Base-by-base conservation (phyloP, 1,140 invertebrate species). In the Polyergus mexicanus region DNA sequence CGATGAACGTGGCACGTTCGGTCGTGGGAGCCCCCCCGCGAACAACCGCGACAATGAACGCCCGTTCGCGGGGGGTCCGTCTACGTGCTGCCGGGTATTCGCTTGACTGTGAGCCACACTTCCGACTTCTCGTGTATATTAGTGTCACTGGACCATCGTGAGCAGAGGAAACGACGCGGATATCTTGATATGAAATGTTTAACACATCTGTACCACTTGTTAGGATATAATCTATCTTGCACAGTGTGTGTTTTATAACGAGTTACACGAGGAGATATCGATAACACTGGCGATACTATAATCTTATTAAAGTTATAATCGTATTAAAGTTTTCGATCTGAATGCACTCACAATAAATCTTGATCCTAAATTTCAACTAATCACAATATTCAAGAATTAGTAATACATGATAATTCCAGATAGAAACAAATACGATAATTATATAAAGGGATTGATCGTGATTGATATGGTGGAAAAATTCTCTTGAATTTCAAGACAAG, bases 1-100 rank as follows among this genome's bases (percentile, higher is more conserved):
- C 86, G 85, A 86, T 78, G 38, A 65, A 38, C 44, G 58, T 71
- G 60, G 51, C 63, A 56, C 51, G 78, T 88, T 76, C 10, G 74
- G 88, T 75, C 68, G 60, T 65, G 85, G 54, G 85, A 84, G 85
- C 88, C 88, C 47, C 89, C 89, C 88, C 88, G 81, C 84, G 83
- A 89, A 81, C 78, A 89, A 89, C 85, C 89, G 85, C 88, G 89
- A 90, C 89, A 90, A 90, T 90, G 89, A 90, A 85, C 88, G n/a
- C 62, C 58, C 69, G 63, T 84, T 90, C 81, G 89, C 80, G 88
- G 89, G 89, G 89, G 89, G 89, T 90, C 77, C 69, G 44, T 86
- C 85, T 78, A 86, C 88, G 47, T 65, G n/a, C 74, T 71, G 66
- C 28, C 63, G 74, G 69, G 80, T 81, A 88, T 85, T 88, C 81